Percentiles rank a stretch among this genome's conserved stretches.
phyloP scores from a whole-genome alignment of 2,797 vertebrate species.

The Melanotaenia nigrans region DNA sequence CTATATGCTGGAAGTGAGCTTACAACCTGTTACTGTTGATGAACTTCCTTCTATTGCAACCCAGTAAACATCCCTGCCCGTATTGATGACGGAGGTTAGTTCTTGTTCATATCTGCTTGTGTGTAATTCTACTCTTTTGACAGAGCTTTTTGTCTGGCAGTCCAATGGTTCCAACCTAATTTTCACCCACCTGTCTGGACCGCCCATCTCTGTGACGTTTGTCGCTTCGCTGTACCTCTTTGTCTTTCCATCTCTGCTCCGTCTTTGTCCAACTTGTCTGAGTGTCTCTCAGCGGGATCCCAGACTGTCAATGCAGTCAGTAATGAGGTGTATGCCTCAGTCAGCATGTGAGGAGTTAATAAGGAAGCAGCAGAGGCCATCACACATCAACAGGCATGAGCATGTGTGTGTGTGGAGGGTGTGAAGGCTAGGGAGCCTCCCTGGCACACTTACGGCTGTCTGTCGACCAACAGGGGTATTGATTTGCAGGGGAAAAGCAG shows the following conservation, averaged over 20 bases:
- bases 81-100: not conserved
- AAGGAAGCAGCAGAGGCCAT: conserved; percentile 80
- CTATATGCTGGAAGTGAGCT: not conserved
- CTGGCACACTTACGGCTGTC: conserved; percentile 74
- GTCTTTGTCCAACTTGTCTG: conserved; percentile 65
- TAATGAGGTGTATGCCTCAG: conserved; percentile 80
- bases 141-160: conserved; percentile 25
- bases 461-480: conserved; percentile 77
- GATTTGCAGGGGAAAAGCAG: conserved; percentile 78
- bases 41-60: not conserved
- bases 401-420: conserved; percentile 45
- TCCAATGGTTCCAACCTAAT: conserved; percentile 27
- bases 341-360: conserved; percentile 84
- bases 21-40: conserved; percentile 19
- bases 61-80: not conserved
- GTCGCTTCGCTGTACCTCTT: conserved; percentile 52
- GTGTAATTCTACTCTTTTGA: conserved; percentile 17
- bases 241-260: conserved; percentile 56
- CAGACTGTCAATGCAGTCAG: conserved; percentile 73
- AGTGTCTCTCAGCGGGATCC: conserved; percentile 58
- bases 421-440: conserved; percentile 60
- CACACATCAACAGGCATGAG: conserved; percentile 77
- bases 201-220: conserved; percentile 15
- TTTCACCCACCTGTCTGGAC: conserved; percentile 26
- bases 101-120: not conserved